Conservation (phyloP, 2,888 invertebrate genomes). For the Erebia ligea region DNA sequence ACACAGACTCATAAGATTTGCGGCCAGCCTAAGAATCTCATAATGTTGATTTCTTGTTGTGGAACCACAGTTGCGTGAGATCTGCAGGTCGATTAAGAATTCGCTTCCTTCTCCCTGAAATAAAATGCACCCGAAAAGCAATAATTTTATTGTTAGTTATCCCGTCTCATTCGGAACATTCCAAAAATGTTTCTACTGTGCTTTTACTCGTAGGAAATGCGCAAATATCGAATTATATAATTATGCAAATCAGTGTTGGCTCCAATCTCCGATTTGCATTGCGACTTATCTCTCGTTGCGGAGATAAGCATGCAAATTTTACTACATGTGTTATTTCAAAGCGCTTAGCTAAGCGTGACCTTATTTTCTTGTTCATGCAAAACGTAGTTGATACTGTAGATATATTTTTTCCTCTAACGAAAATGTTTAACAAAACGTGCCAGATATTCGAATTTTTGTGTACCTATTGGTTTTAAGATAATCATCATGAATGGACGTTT, state of each 20-base stretch:
- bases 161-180: not conserved
- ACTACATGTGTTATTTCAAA: slow-evolving; percentile 35
- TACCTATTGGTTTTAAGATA: not conserved
- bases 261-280: slow-evolving; percentile 33
- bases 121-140: not conserved
- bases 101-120: not conserved
- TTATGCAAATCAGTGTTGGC: slow-evolving; percentile 27
- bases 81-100: not conserved
- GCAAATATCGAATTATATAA: slow-evolving; percentile 26
- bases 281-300: slow-evolving; percentile 38
- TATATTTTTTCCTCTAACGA: not conserved
- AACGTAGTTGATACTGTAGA: slow-evolving; percentile 10
- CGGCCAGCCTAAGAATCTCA: too few species aligned
- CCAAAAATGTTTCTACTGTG: not conserved
- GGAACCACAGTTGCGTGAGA: too few species aligned
- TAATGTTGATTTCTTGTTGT: too few species aligned
- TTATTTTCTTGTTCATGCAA: slow-evolving; percentile 20
- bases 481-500: too few species aligned
- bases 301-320: slow-evolving; percentile 41
- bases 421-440: not conserved
- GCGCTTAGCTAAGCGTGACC: slow-evolving; percentile 27
- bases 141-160: not conserved
- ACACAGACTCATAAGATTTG: too few species aligned
- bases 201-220: not conserved
- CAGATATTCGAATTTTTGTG: not conserved